phyloP scores from a whole-genome alignment of 1,140 invertebrate species.

The Nephila pilipes region DNA sequence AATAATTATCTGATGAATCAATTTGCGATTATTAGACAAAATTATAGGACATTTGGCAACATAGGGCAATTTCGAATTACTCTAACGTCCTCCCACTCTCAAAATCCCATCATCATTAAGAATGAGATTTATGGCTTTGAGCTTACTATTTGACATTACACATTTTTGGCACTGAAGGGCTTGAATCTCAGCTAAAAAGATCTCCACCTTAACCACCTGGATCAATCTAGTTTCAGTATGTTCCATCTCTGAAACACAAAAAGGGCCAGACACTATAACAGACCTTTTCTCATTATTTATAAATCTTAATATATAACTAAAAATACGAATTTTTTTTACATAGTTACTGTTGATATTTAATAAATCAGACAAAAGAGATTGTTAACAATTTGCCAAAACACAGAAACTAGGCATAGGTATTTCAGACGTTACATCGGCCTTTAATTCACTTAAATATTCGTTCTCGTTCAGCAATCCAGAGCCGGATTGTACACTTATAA shows the following conservation, averaged over 20 bases:
- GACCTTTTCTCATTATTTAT: neutral
- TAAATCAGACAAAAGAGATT: neutral
- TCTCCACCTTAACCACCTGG: neutral
- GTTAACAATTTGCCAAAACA: neutral
- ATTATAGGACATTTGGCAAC: neutral
- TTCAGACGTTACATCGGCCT: neutral
- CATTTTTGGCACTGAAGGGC: neutral
- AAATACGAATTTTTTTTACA: neutral
- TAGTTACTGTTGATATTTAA: neutral
- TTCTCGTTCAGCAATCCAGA: neutral
- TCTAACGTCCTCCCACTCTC: slow-evolving; percentile 11
- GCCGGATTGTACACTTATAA: neutral
- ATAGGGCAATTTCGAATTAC: neutral
- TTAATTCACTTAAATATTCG: neutral
- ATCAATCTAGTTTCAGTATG: neutral
- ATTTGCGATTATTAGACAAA: neutral
- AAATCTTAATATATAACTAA: neutral
- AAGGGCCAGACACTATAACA: neutral
- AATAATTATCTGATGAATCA: neutral
- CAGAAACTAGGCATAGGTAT: neutral
- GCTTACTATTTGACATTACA: neutral
- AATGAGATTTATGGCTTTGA: neutral
- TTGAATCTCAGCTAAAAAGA: neutral
- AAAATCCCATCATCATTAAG: slow-evolving; percentile 5
- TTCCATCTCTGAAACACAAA: neutral